Evolutionary conservation across 2,113 vertebrate genomes (phyloP), one percentile per base, ranked within the genome.

Genomic region (Acanthisitta chloris): DNA sequence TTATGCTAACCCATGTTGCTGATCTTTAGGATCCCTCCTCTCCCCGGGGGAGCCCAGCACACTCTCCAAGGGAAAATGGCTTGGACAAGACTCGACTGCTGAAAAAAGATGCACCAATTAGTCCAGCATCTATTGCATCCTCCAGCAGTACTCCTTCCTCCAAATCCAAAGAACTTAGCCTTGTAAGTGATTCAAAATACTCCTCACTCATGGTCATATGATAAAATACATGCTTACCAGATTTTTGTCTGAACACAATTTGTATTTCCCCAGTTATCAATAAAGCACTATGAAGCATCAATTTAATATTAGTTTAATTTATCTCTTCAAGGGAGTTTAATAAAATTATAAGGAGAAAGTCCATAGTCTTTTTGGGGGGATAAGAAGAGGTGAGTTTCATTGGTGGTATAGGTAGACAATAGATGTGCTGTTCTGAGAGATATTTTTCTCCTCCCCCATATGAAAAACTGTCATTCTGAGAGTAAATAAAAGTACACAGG

Each of bases 141-240:
- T 99, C 99, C 51, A 99, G 99, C 95, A 99, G 99, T 97, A 99
- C 99, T 88, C 99, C 99, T 78, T 99, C 99, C 84, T 99, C 99
- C 92, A 99, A 99, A 98, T 99, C 99, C 98, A 99, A 99, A 99
- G 99, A 99, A 98, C 99, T 99, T 96, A 99, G 98, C 98, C 99
- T 99, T 98, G 99, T 99, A 99, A 99, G 99, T 96, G 73, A 42
- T 69, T 91, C 36, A 61, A 9, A 58, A 78, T 70, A 19, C 15
- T 83, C 67, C 49, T 81, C 57, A 42, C 67, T 26, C n/a, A 6
- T 59, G 49, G 6, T 71, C 16, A 6, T 36, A 21, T 16, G 21
- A 59, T 70, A 61, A 85, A 86, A 77, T 26, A 33, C 8, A 10
- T 38, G 15, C 43, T 84, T 67, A 88, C 34, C 0, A 0, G 18